Evolutionary conservation across 2,888 invertebrate genomes (phyloP), one percentile per base, ranked within the genome.

Genomic region (Sesia apiformis): DNA sequence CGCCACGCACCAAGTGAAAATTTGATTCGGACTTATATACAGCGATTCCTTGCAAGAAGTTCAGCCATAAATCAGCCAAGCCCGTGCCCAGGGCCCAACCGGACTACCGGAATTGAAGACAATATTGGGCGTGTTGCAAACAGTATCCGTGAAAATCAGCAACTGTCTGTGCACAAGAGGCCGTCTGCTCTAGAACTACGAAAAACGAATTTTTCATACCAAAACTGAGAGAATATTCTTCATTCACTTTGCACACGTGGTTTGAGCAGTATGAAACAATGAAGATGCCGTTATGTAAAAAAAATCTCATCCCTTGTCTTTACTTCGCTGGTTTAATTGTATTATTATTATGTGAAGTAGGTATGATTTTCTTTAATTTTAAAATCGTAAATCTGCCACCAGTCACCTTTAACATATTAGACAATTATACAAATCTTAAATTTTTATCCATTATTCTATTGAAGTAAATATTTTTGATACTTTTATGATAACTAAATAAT

Each of bases 191-290:
- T 42, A 42, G 7, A 3, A 53, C 43, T n/a, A 62, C 60, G 58
- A 46, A 57, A 46, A 40, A 51, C 55, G 46, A 56, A 58, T 60
- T 60, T 56, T 60, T 55, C 57, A 60, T 61, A 56, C 59, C 61
- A 59, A 63, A 62, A 63, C 42, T 42, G 5, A 5, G 7, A 42
- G 42, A 42, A 7, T 7, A 42, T 42, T 3, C 57, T 59, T 57
- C 39, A 61, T 61, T 58, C 63, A 64, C 55, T 63, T 63, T 55
- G 38, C 38, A 52, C 40, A 55, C 55, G 42, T 46, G 57, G 60
- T 58, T 63, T 55, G 60, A 61, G 55, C 59, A 62, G 52, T 60
- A 60, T 57, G 60, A 57, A 43, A 59, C 53, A 62, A 58, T 53
- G 59, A 60, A 43, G 57, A 55, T 51, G 56, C 38, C 52, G 53